Percentiles rank a stretch among this genome's conserved stretches.
Evolutionary conservation across 2,113 vertebrate species (phyloP).

Genomic region (Mungos mungo): DNA sequence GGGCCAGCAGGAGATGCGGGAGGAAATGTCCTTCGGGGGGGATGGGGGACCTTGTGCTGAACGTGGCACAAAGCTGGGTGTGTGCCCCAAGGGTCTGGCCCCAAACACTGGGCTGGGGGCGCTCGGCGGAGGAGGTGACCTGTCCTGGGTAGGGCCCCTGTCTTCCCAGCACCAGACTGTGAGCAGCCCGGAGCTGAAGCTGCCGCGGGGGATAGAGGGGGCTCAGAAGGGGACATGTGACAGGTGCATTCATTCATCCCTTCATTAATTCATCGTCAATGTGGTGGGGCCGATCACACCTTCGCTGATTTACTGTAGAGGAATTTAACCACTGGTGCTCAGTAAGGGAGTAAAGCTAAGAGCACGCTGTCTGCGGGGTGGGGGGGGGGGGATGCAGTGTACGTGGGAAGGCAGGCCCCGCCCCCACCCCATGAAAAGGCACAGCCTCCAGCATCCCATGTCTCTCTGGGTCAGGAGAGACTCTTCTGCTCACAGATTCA

Average conservation of each 20-base stretch:
- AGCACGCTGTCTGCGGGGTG: accelerated
- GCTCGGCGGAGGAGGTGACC: not conserved
- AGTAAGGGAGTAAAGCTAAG: not conserved
- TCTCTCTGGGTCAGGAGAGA: not conserved
- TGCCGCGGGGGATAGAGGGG: not conserved
- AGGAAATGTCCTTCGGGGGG: not conserved
- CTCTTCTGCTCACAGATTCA: not conserved
- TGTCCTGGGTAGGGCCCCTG: not conserved
- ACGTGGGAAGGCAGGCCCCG: not conserved
- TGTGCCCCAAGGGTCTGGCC: accelerated
- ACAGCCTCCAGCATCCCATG: accelerated
- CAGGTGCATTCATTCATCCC: not conserved
- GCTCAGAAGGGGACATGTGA: not conserved
- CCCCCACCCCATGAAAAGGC: not conserved
- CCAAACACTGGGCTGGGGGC: too few species aligned
- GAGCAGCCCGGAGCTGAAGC: not conserved
- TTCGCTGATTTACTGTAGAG: accelerated
- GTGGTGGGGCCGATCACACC: not conserved
- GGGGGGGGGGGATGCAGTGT: too few species aligned
- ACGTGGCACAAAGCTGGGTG: not conserved
- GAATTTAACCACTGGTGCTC: not conserved
- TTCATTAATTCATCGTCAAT: accelerated
- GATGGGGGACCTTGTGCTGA: too few species aligned
- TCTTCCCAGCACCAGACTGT: not conserved
- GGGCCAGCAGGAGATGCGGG: not conserved